phyloP scores from a whole-genome alignment of 1,140 invertebrate genomes.

The Zaprionus gabonicus region DNA sequence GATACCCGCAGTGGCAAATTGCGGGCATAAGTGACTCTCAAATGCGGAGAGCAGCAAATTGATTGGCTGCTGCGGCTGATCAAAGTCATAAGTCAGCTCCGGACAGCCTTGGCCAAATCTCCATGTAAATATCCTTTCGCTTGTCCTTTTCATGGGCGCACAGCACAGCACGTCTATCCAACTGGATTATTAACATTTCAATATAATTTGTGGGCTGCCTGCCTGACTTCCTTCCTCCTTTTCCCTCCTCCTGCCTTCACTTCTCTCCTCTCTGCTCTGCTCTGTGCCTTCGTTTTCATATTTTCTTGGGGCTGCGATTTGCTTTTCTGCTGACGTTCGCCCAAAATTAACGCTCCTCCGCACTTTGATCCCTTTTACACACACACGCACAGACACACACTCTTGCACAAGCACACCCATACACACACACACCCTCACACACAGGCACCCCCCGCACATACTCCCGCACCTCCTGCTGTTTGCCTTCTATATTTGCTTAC shows the following conservation, averaged over 20 bases:
- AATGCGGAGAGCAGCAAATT: constrained; percentile 44
- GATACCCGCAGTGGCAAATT: constrained; percentile 77
- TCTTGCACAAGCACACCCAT: constrained; percentile 50
- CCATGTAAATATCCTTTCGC: constrained; percentile 76
- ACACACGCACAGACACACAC: constrained; percentile 7
- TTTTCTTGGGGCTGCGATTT: constrained; percentile 46
- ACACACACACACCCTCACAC: neutral
- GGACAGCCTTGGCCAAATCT: constrained; percentile 62
- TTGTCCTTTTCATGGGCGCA: constrained; percentile 72
- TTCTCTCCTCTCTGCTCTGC: neutral
- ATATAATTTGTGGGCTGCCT: constrained; percentile 73
- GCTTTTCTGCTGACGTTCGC: constrained; percentile 74
- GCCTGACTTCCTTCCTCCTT: neutral
- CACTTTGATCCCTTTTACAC: constrained; percentile 75
- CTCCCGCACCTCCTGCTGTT: constrained; percentile 33
- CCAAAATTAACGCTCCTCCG: constrained; percentile 78
- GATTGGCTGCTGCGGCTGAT: constrained; percentile 62
- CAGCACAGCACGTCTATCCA: constrained; percentile 76
- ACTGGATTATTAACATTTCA: constrained; percentile 83
- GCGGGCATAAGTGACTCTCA: constrained; percentile 79
- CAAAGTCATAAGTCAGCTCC: constrained; percentile 79
- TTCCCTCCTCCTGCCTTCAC: no score
- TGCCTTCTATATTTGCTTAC: constrained; percentile 75
- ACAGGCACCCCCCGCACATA: neutral
- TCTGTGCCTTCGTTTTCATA: neutral